Evolutionary conservation across 92 coral and sea anemone genomes (phyloP), one percentile per base, ranked within the genome.

Genomic region (Meandrina meandrites): DNA sequence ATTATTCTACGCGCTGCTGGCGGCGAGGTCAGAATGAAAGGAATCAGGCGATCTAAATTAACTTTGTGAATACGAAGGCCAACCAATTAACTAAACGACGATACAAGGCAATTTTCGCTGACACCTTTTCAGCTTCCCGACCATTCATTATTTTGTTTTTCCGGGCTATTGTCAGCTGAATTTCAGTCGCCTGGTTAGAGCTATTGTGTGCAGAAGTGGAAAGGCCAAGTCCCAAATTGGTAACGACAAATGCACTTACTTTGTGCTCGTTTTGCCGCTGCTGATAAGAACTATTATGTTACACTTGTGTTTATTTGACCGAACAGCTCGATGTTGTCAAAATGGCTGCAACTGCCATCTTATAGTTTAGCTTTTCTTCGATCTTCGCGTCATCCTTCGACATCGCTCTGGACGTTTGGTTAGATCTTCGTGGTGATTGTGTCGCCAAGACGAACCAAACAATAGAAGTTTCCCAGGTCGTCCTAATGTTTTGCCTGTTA

Each of bases 111-210:
- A 51, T 74, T 27, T 57, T 53, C 13, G 78, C 27, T 73, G 78
- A 73, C 51, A 73, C 50, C 78, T 66, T 66, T 73, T 34, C 19
- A 48, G 78, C 62, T 45, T 31, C 35, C 77, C 12, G 24, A 34
- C 31, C 60, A 71, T 71, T 82, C 86, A 28, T 72, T 83, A 83
- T 51, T 83, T 53, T 27, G 71, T 71, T 37, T 35, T 84, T 84
- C 87, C 87, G 87, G 87, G 72, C 87, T 40, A 14, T 84, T n/a
- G 78, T 37, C 54, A 32, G 54, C 18, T 40, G 78, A 16, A 71
- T 17, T 21, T 31, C 21, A 71, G 76, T 24, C 24, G 24, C 40
- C 42, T 31, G 78, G 78, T 34, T 66, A 19, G 27, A 36, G 35
- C 50, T 21, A 73, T 73, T 73, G 78, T 73, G 51, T 22, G 27